These are phyloP conservation scores for Phyllotis vaccarum DNA, from an alignment of 2,797 vertebrate species.

Conservation along the genomic window DNA sequence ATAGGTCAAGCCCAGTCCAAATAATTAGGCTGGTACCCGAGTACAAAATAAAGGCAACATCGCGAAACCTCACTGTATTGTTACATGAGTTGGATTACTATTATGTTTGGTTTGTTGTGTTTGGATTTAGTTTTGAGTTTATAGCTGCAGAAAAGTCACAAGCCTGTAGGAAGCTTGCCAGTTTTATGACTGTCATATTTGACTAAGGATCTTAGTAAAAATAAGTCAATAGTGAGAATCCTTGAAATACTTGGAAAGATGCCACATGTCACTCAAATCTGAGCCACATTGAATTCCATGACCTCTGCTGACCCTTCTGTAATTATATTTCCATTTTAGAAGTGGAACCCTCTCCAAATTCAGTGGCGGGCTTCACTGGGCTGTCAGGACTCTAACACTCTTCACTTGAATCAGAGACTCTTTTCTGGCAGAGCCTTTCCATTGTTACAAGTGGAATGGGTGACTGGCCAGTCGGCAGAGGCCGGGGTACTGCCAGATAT, in stretches of 20 bases:
- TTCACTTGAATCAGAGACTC: not conserved
- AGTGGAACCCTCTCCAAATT: not conserved
- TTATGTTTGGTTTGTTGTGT: slow-evolving; percentile 24
- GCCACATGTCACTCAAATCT: not conserved
- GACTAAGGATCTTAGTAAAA: not conserved
- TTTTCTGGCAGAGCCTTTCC: not conserved
- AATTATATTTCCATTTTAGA: not conserved
- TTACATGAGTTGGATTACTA: not conserved
- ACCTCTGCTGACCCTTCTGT: not conserved
- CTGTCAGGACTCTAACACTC: not conserved
- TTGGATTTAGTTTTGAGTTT: slow-evolving; percentile 49
- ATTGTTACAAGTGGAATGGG: not conserved
- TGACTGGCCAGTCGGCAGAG: not conserved
- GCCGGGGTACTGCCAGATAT: not conserved
- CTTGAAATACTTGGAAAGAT: not conserved
- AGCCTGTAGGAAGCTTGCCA: not conserved
- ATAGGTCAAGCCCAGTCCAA: not conserved
- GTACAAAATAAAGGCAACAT: not conserved
- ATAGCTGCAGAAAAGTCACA: not conserved
- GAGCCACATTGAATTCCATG: not conserved
- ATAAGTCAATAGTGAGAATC: not conserved
- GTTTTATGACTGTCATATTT: slow-evolving; percentile 11
- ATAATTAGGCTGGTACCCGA: not conserved
- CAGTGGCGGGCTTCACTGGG: no score
- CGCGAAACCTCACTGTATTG: not conserved